Evolutionary conservation across 2,888 invertebrate genomes (phyloP).

Genomic region (Criorhina ranunculi): DNA sequence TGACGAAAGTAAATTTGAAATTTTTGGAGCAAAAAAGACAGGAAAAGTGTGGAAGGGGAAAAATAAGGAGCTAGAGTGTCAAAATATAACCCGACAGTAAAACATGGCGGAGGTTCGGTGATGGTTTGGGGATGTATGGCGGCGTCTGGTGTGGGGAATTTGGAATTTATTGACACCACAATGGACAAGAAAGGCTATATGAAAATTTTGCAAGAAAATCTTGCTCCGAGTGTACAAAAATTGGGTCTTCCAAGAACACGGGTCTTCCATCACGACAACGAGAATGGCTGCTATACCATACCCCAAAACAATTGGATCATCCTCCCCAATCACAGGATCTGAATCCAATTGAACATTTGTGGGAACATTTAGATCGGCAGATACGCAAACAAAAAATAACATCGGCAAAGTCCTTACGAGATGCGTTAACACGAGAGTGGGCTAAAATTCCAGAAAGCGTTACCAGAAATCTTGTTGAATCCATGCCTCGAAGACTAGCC

Average conservation of each 20-base stretch:
- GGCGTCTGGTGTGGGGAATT: background rate
- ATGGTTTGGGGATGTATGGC: too few relatives aligned
- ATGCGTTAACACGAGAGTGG: background rate
- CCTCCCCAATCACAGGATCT: background rate
- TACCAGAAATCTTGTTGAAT: too few relatives aligned
- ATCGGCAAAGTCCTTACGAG: background rate
- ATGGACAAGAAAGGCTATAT: background rate
- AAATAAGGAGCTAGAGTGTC: too few relatives aligned
- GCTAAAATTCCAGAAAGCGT: background rate
- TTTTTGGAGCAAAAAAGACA: too few relatives aligned
- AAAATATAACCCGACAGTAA: too few relatives aligned
- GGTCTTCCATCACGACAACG: background rate
- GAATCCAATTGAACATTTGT: background rate
- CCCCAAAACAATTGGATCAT: background rate
- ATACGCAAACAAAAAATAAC: background rate
- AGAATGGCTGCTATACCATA: background rate
- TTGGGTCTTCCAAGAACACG: too few relatives aligned
- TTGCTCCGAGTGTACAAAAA: background rate
- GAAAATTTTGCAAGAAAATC: background rate
- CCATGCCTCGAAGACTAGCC: too few relatives aligned
- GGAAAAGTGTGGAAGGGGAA: too few relatives aligned
- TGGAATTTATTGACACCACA: background rate
- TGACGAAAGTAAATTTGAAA: too few relatives aligned
- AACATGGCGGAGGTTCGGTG: too few relatives aligned
- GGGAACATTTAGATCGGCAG: too few relatives aligned